These are phyloP conservation scores for Brachyistius frenatus DNA, from an alignment of 2,113 vertebrate genomes.

Conservation along the genomic window DNA sequence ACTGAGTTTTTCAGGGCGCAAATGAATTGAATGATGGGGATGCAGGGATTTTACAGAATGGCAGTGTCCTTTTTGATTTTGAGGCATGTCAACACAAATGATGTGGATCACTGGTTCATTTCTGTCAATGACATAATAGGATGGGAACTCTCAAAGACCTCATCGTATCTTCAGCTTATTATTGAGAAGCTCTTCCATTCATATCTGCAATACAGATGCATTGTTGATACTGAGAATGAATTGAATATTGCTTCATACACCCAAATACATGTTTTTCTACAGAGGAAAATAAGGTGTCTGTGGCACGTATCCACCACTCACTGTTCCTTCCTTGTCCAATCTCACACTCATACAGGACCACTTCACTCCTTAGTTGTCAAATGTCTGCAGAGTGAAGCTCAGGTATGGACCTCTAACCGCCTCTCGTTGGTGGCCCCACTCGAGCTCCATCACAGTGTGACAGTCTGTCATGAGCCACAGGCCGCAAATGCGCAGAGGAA, in stretches of 20 bases:
- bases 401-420: slow-evolving; percentile 58
- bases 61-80: slow-evolving; percentile 65
- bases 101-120: slow-evolving; percentile 52
- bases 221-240: not conserved
- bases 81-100: slow-evolving; percentile 52
- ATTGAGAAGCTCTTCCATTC: slow-evolving; percentile 34
- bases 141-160: slow-evolving; percentile 46
- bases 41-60: slow-evolving; percentile 32
- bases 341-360: slow-evolving; percentile 1
- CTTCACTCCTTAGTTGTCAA: slow-evolving; percentile 50
- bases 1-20: slow-evolving; percentile 54
- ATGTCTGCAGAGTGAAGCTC: slow-evolving; percentile 51
- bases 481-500: slow-evolving; percentile 47
- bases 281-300: not conserved
- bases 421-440: slow-evolving; percentile 68
- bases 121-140: slow-evolving; percentile 58
- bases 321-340: not conserved
- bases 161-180: slow-evolving; percentile 49
- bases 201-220: slow-evolving; percentile 13
- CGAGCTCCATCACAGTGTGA: slow-evolving; percentile 71
- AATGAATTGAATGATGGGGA: slow-evolving; percentile 55
- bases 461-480: slow-evolving; percentile 74
- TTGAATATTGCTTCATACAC: not conserved
- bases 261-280: not conserved
- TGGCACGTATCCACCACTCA: not conserved